phyloP scores from a whole-genome alignment of 2,888 invertebrate species.

The Drosophila aldrichi region DNA sequence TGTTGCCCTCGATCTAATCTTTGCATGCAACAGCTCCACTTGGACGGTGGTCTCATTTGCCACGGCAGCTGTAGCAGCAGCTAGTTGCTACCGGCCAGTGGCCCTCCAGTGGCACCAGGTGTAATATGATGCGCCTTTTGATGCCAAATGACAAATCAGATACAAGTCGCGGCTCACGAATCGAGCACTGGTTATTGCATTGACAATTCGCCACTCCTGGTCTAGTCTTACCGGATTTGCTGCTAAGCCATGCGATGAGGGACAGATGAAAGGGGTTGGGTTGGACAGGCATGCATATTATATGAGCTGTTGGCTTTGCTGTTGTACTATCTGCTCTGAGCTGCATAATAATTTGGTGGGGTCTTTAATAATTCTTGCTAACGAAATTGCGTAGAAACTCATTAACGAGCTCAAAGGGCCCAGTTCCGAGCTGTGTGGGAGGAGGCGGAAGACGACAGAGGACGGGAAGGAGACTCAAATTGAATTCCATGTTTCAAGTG shows the following conservation, averaged over 20 bases:
- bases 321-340: conserved; percentile 14
- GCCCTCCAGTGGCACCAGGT: conserved; percentile 48
- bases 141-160: conserved; percentile 74
- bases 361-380: conserved; percentile 67
- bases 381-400: conserved; percentile 79
- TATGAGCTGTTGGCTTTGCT: conserved; percentile 15
- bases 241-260: not conserved
- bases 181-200: conserved; percentile 27
- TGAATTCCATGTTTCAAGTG: conserved; percentile 68
- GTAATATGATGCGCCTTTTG: conserved; percentile 68
- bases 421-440: conserved; percentile 7
- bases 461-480: conserved; percentile 51
- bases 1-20: conserved; percentile 62
- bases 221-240: conserved; percentile 3
- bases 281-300: conserved; percentile 19
- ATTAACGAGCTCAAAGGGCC: conserved; percentile 65
- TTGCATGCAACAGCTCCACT: conserved; percentile 50
- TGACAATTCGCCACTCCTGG: conserved; percentile 53
- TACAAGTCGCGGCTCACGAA: conserved; percentile 75
- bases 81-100: conserved; percentile 8
- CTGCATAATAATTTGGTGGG: conserved; percentile 62
- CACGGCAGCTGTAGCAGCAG: not conserved
- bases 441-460: not conserved
- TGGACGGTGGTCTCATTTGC: conserved; percentile 76
- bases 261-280: not conserved